Base-by-base conservation (phyloP, 2,113 vertebrate species). In the Sinosuthora webbiana region DNA sequence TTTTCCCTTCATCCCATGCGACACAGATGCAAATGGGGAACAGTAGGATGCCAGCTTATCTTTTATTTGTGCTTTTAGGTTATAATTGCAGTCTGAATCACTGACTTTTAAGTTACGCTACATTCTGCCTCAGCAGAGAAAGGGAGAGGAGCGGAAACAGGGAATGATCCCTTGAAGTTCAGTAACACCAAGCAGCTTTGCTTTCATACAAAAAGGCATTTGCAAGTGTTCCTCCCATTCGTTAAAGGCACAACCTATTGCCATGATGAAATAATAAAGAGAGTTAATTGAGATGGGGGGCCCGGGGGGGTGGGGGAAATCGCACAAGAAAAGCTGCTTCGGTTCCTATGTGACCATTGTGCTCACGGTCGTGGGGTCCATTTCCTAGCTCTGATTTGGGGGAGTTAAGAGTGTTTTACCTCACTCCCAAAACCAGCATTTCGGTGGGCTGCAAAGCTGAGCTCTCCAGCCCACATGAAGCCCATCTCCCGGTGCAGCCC, bases 51-150 rank as follows among this genome's bases (percentile, higher is more conserved):
- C 90, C 93, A 87, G 73, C 90, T 93, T 86, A 83, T 91, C 90
- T 94, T 86, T 77, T 68, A 85, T 87, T 89, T 95, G 86, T 92
- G 90, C 90, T 94, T 95, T 96, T 89, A 89, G 88, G 87, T 87
- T 93, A 87, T 90, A 93, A 97, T 96, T 97, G 95, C 95, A 93
- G 87, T 83, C 78, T 95, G 90, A 97, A 87, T 88, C 80, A 77
- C 89, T 88, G 91, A 76, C 91, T 93, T 97, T 96, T 77, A 93
- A 83, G 82, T 95, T 91, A 20, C 11, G 16, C 85, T 74, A 35
- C 71, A 33, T 94, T 96, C 94, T 94, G 95, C 95, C 96, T 96
- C 93, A 83, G 90, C 91, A 87, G 87, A 93, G 92, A 94, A 93
- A 90, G 82, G 92, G 90, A 95, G 91, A 95, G 93, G 82, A 95